Conservation (phyloP, 2,888 invertebrate species). For the Lochmaea crataegi region DNA sequence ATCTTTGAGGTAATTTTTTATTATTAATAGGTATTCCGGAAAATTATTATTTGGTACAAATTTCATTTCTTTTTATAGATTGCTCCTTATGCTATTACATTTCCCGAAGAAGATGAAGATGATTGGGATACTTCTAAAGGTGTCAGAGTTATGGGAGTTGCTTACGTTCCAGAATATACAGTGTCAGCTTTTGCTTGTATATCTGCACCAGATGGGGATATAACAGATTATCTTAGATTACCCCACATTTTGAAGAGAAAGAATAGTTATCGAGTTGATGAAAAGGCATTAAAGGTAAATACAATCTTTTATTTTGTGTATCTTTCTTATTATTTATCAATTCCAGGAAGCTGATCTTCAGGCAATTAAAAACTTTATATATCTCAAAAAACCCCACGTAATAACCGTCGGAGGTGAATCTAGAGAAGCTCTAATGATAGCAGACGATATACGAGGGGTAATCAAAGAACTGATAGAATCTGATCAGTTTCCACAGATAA, state of each 20-base stretch:
- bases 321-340: not conserved
- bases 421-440: conserved; percentile 84
- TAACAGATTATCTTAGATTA: conserved; percentile 89
- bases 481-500: conserved; percentile 87
- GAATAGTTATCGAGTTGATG: conserved; percentile 77
- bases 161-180: conserved; percentile 86
- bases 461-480: conserved; percentile 81
- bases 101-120: conserved; percentile 88
- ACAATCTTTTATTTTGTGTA: too few relatives aligned
- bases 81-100: conserved; percentile 81
- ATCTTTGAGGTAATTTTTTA: too few relatives aligned
- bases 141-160: conserved; percentile 86
- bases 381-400: conserved; percentile 92
- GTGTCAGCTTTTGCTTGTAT: conserved; percentile 91
- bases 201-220: conserved; percentile 89
- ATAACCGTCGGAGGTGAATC: conserved; percentile 87
- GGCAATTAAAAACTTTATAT: conserved; percentile 82
- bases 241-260: conserved; percentile 87
- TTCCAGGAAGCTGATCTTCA: conserved; percentile 73
- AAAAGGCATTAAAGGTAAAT: conserved; percentile 68
- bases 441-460: conserved; percentile 80
- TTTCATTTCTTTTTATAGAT: conserved; percentile 62
- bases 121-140: conserved; percentile 91
- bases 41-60: not conserved
- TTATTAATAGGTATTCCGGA: too few relatives aligned